Conservation (phyloP, 2,888 invertebrate genomes). For the Tholera decimalis region DNA sequence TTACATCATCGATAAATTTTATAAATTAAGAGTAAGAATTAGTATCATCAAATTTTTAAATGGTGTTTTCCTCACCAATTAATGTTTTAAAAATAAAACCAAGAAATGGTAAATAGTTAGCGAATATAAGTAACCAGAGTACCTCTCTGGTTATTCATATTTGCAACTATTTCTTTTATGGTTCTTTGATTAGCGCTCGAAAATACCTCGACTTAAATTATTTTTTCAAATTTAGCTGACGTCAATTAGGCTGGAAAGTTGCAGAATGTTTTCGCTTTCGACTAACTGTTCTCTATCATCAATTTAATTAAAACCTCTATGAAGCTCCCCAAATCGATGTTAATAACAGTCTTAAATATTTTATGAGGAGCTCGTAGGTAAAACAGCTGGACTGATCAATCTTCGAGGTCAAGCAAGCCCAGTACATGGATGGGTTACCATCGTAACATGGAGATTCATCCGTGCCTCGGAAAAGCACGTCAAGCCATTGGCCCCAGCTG, state of each 20-base stretch:
- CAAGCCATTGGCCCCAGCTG: too few species aligned
- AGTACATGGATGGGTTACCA: too few species aligned
- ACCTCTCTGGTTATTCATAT: neutral
- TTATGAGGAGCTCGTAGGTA: too few species aligned
- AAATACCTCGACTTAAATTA: constrained; percentile 25
- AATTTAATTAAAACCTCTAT: constrained; percentile 15
- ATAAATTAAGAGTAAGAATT: constrained; percentile 16
- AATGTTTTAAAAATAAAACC: too few species aligned
- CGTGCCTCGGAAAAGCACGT: too few species aligned
- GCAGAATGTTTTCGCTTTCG: constrained; percentile 24
- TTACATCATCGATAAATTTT: neutral
- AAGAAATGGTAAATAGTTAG: too few species aligned
- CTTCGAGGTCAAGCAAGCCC: too few species aligned
- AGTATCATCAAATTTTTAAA: neutral
- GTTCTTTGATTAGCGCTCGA: constrained; percentile 18
- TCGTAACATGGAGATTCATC: too few species aligned
- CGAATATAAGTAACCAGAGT: too few species aligned
- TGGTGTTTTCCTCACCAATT: too few species aligned
- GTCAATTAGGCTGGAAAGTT: constrained; percentile 41
- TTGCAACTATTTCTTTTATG: constrained; percentile 4
- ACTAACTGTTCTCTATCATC: constrained; percentile 23
- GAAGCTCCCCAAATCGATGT: neutral
- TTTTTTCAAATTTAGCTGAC: constrained; percentile 24
- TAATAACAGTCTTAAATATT: neutral
- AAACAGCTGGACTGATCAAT: too few species aligned